Evolutionary conservation across 2,888 invertebrate genomes (phyloP).

Genomic region (Ornithoptera alexandrae): DNA sequence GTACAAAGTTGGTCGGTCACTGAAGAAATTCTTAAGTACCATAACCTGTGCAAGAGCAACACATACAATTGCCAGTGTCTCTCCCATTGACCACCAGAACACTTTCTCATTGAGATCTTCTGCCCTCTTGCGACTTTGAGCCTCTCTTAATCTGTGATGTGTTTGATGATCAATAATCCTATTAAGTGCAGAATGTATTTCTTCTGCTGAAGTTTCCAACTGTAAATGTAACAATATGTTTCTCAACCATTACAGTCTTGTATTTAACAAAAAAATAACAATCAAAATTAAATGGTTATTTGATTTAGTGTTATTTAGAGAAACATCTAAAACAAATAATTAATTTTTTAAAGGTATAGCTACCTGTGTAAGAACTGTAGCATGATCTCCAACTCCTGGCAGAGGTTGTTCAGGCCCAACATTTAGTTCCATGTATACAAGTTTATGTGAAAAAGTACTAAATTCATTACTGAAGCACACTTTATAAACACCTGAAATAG

Average conservation of each 20-base stretch:
- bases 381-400: slow-evolving; percentile 92
- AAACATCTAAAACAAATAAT: not conserved
- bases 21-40: slow-evolving; percentile 94
- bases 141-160: slow-evolving; percentile 96
- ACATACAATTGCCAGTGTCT: slow-evolving; percentile 90
- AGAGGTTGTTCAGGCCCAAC: slow-evolving; percentile 94
- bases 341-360: not conserved
- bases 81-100: slow-evolving; percentile 94
- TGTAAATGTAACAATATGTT: slow-evolving; percentile 60
- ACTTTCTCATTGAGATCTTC: slow-evolving; percentile 98
- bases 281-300: not conserved
- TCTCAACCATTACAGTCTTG: not conserved
- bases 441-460: slow-evolving; percentile 98
- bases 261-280: not conserved
- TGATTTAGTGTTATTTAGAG: not conserved
- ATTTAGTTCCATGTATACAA: slow-evolving; percentile 99
- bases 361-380: slow-evolving; percentile 95
- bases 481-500: slow-evolving; percentile 85
- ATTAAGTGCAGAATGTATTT: slow-evolving; percentile 93
- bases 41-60: slow-evolving; percentile 95
- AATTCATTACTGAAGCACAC: slow-evolving; percentile 99
- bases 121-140: slow-evolving; percentile 96
- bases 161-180: slow-evolving; percentile 97
- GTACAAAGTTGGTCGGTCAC: slow-evolving; percentile 73
- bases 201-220: slow-evolving; percentile 95